Conservation (phyloP, 2,888 invertebrate genomes). For the Metalampra italica region DNA sequence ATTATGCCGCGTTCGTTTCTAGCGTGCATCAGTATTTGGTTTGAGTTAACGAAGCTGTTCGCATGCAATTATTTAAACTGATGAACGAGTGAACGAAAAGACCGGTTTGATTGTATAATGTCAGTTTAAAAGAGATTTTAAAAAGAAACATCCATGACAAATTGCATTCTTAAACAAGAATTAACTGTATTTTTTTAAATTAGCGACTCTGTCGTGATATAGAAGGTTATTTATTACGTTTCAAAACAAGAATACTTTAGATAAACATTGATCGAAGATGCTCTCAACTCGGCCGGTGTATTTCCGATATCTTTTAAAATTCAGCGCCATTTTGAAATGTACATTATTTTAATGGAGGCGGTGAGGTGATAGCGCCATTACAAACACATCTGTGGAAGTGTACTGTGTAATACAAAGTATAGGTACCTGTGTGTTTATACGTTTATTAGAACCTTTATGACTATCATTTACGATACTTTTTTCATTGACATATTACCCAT, state of each 20-base stretch:
- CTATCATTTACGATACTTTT: too few relatives aligned
- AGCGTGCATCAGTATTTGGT: slow-evolving; percentile 41
- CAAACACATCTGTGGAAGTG: slow-evolving; percentile 34
- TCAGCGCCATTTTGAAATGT: slow-evolving; percentile 46
- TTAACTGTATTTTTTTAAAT: slow-evolving; percentile 17
- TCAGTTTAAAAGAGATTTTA: background rate
- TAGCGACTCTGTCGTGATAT: slow-evolving; percentile 32
- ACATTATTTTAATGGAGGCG: slow-evolving; percentile 58
- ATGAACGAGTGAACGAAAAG: background rate
- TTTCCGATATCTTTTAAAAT: slow-evolving; percentile 46
- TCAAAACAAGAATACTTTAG: slow-evolving; percentile 32
- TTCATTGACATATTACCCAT: too few relatives aligned
- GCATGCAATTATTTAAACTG: slow-evolving; percentile 6
- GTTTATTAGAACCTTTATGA: background rate
- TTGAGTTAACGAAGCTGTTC: slow-evolving; percentile 14
- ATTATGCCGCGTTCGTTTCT: slow-evolving; percentile 41
- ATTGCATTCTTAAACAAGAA: background rate
- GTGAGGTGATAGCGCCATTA: slow-evolving; percentile 30
- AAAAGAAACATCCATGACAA: background rate
- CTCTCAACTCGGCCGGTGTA: slow-evolving; percentile 36
- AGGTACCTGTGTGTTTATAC: background rate
- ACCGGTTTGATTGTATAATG: background rate
- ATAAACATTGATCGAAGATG: slow-evolving; percentile 59
- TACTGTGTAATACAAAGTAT: slow-evolving; percentile 5
- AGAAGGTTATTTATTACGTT: slow-evolving; percentile 32